Conservation (phyloP, 2,797 vertebrate genomes). For the Dicrostonyx torquatus region DNA sequence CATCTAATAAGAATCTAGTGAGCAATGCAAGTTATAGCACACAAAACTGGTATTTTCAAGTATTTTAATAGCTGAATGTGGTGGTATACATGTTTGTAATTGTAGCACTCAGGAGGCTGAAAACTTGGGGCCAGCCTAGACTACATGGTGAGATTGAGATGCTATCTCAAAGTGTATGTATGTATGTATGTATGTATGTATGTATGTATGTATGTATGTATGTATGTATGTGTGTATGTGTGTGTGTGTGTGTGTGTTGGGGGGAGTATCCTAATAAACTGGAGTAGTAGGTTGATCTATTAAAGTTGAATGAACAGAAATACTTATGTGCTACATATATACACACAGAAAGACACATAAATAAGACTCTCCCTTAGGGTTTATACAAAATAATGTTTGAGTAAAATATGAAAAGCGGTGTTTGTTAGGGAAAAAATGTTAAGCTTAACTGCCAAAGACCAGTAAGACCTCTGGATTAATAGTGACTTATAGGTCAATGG, state of each 20-base stretch:
- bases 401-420: background rate
- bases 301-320: slow-evolving; percentile 38
- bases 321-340: background rate
- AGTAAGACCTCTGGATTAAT: slow-evolving; percentile 42
- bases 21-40: background rate
- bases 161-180: background rate
- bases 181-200: too few species aligned
- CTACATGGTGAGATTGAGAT: background rate
- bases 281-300: background rate
- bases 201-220: too few species aligned
- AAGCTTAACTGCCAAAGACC: slow-evolving; percentile 45
- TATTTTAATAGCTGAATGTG: background rate
- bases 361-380: background rate
- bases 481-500: slow-evolving; percentile 9
- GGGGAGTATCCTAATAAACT: slow-evolving; percentile 6
- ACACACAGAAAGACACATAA: background rate
- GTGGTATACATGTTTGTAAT: background rate
- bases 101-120: background rate
- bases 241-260: background rate
- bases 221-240: background rate
- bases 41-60: slow-evolving; percentile 48
- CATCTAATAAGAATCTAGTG: background rate
- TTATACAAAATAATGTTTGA: slow-evolving; percentile 14
- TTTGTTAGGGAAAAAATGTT: slow-evolving; percentile 20
- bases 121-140: background rate